Evolutionary conservation across 1,140 invertebrate genomes (phyloP), one percentile per base, ranked within the genome.

Genomic region (Mycetomoellerius zeteki): DNA sequence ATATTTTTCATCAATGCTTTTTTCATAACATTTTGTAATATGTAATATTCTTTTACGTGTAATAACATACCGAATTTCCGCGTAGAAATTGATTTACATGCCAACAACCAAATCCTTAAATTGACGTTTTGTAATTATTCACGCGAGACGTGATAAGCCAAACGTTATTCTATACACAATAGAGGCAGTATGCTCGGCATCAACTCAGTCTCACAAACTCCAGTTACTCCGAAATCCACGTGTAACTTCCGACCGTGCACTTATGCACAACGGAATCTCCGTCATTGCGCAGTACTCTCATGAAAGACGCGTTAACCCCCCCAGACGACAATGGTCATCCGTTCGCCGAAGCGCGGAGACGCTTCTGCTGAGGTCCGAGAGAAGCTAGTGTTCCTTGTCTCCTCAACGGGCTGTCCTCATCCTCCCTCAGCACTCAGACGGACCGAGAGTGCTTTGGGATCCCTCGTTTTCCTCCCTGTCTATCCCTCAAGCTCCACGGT

Each of bases 361-460:
- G 65, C 19, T 69, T n/a, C 75, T 72, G 56, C 64, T 43, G 16
- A 88, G 78, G 65, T 88, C 73, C 47, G 78, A 73, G 82, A 60
- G 78, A 73, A 69, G 24, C 27, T 27, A 27, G 65, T 21, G 14
- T 47, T 16, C 21, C 65, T 21, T 65, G 65, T 69, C 65, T 85
- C 72, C 89, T 60, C 47, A 52, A 14, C 47, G 54, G 6, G 14
- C 33, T 87, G 27, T 71, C 77, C 86, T 72, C 72, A 81, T 81
- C 58, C 85, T 82, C 58, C 16, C 64, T 58, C 60, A 52, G 62
- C 85, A 92, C 91, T 91, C 88, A 91, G 90, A 89, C 90, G 81
- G 37, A 72, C 88, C 85, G 86, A 92, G 90, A 91, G 91, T 86
- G 88, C 88, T 92, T 88, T 62, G 72, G 88, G 73, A 89, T 85